Percentiles rank a stretch among this genome's conserved stretches.
Conservation (phyloP, 2,113 vertebrate genomes). For the Brachypodius melanocephalos region DNA sequence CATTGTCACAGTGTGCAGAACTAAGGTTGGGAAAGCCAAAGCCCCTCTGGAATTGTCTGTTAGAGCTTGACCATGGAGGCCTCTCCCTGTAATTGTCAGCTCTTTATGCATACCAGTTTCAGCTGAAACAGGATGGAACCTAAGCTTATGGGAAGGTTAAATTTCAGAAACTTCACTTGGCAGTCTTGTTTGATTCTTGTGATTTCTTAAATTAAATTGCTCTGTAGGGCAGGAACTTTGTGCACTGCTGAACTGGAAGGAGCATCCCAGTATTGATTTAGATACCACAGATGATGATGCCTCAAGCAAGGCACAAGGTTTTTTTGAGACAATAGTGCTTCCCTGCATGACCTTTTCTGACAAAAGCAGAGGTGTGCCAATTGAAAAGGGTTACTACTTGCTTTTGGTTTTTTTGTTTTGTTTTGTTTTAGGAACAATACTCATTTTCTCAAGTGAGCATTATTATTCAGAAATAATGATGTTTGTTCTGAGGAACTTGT, state of each 20-base stretch:
- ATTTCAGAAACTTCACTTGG: neutral
- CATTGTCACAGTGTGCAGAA: neutral
- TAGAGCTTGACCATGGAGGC: neutral
- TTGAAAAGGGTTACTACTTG: neutral
- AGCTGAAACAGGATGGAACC: neutral
- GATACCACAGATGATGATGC: neutral
- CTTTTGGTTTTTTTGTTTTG: neutral
- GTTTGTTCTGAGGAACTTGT: neutral
- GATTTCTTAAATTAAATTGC: neutral
- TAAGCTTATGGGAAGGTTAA: neutral
- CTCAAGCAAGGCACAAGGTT: neutral
- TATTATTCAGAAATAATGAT: neutral
- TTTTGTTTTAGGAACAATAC: neutral
- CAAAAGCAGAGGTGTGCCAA: neutral
- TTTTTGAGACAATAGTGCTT: neutral
- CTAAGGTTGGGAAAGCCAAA: neutral
- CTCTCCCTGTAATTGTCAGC: neutral
- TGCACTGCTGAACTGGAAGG: neutral
- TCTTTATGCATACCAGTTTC: neutral
- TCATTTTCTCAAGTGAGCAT: neutral
- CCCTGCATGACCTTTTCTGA: neutral
- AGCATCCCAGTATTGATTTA: neutral
- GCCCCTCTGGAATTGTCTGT: neutral
- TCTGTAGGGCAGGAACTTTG: neutral
- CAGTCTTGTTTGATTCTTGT: neutral